Percentiles rank a stretch among this genome's conserved stretches.
Conservation (phyloP, 2,888 invertebrate genomes). For the Pediacus dermestoides region DNA sequence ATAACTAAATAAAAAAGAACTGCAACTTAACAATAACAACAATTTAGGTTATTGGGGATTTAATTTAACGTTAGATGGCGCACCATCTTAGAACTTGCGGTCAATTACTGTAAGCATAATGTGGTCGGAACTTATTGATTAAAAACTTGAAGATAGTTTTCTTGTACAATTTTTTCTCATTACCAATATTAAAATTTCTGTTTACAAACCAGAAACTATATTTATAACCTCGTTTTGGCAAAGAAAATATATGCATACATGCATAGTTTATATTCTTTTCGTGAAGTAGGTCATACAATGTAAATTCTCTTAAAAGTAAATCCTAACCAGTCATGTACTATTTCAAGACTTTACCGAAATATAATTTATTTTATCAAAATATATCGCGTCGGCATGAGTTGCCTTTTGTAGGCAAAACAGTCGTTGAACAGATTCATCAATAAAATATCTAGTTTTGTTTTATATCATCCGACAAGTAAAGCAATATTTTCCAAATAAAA, state of each 20-base stretch:
- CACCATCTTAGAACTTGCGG: too few species aligned
- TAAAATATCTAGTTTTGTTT: conserved; percentile 43
- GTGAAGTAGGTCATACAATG: conserved; percentile 8
- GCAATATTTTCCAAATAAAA: conserved; percentile 43
- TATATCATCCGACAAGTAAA: conserved; percentile 43
- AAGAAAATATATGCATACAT: not conserved
- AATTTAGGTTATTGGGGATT: too few species aligned
- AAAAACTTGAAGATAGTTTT: conserved; percentile 2
- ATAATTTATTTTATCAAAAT: conserved; percentile 39
- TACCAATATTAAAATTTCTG: too few species aligned
- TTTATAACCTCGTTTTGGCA: not conserved
- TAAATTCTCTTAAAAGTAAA: not conserved
- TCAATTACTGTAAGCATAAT: too few species aligned
- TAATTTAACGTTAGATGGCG: too few species aligned
- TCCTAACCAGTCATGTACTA: conserved; percentile 23
- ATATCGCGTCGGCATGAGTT: conserved; percentile 42
- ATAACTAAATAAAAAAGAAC: too few species aligned
- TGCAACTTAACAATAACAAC: too few species aligned
- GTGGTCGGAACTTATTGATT: too few species aligned
- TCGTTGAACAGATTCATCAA: conserved; percentile 33
- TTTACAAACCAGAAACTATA: conserved; percentile 1
- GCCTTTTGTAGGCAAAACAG: conserved; percentile 33
- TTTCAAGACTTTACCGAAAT: conserved; percentile 35
- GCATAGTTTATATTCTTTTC: conserved; percentile 6
- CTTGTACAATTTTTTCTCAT: not conserved